Conservation (phyloP, 2,113 vertebrate genomes). For the Monarcha castaneiventris region DNA sequence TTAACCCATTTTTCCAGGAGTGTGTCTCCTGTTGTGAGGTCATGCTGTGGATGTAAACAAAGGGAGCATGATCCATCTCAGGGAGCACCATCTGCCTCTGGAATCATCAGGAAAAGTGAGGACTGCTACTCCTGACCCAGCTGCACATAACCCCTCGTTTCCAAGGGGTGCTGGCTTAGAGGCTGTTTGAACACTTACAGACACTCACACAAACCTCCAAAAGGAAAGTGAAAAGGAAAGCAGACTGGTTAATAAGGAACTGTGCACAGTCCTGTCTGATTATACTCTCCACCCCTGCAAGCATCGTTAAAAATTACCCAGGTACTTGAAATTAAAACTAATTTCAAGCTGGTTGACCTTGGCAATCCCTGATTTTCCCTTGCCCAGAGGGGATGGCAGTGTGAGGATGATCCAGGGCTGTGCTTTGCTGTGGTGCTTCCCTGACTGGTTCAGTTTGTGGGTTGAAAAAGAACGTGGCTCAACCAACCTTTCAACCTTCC, state of each 20-base stretch:
- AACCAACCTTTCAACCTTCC: neutral
- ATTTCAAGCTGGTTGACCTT: neutral
- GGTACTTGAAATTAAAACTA: neutral
- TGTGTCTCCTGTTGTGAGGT: rapidly evolving
- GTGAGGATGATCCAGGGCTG: neutral
- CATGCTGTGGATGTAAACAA: rapidly evolving
- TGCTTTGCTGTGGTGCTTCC: neutral
- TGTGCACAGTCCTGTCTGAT: neutral
- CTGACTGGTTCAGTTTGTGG: neutral
- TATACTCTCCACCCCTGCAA: neutral
- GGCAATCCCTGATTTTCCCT: neutral
- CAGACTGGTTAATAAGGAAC: neutral
- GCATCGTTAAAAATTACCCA: neutral
- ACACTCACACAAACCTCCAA: neutral
- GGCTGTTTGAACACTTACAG: neutral
- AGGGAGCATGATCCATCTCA: neutral
- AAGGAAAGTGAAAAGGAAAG: neutral
- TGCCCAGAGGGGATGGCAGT: neutral
- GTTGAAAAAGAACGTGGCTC: neutral
- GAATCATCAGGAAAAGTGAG: neutral
- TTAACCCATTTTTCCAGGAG: neutral
- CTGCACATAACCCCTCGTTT: neutral
- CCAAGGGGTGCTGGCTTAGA: neutral
- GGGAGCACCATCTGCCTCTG: neutral
- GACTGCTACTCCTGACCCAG: neutral